These are phyloP conservation scores for Cosmia pyralina DNA, from an alignment of 2,888 invertebrate genomes.

Conservation along the genomic window DNA sequence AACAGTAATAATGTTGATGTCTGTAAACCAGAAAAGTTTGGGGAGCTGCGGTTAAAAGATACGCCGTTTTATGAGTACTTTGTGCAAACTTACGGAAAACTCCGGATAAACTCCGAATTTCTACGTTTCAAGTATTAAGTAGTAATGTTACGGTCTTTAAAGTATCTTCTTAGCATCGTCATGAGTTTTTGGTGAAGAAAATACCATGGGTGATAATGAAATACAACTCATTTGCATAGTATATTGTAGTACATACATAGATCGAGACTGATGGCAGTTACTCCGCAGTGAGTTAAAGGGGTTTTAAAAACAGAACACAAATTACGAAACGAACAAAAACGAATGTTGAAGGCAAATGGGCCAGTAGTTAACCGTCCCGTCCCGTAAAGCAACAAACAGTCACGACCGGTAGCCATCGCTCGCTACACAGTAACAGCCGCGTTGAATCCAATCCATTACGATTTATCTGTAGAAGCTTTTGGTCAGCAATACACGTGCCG, in stretches of 20 bases:
- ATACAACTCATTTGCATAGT: background rate
- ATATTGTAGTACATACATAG: too few relatives aligned
- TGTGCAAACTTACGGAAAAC: constrained; percentile 34
- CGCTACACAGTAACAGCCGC: constrained; percentile 24
- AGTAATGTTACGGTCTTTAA: background rate
- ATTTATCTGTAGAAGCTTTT: constrained; percentile 20
- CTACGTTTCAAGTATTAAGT: constrained; percentile 26
- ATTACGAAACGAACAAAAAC: background rate
- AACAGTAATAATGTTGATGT: constrained; percentile 45
- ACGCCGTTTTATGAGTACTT: constrained; percentile 43
- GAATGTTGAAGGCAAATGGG: background rate
- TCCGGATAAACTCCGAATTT: constrained; percentile 29
- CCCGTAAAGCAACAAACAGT: background rate
- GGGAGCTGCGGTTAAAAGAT: constrained; percentile 47
- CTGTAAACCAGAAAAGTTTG: constrained; percentile 40
- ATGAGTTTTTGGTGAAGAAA: constrained; percentile 1
- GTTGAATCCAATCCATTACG: constrained; percentile 60
- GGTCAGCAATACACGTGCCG: constrained; percentile 51
- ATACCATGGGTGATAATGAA: background rate
- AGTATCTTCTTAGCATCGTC: constrained; percentile 1
- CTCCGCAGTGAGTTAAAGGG: background rate
- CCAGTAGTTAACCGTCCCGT: background rate
- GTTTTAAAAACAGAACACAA: background rate
- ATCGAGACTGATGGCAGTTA: too few relatives aligned
- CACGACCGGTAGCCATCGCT: constrained; percentile 21